These are phyloP conservation scores for Melanotaenia trifasciata DNA, from an alignment of 2,797 vertebrate genomes.

Conservation along the genomic window DNA sequence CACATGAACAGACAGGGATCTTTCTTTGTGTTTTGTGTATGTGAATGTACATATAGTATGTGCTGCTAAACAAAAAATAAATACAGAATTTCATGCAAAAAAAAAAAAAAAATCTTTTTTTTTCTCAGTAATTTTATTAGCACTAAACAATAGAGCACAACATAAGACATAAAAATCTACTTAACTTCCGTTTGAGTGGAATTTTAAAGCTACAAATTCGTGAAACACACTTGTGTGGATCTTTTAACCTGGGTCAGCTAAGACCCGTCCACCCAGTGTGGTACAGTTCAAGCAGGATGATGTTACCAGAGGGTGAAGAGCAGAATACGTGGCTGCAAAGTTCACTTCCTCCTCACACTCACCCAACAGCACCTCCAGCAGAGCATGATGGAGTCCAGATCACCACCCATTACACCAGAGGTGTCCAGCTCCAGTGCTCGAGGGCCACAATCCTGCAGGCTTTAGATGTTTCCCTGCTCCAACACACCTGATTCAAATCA, in stretches of 20 bases:
- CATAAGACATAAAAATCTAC: too few species aligned
- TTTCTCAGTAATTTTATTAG: not conserved
- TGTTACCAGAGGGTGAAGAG: slow-evolving; percentile 38
- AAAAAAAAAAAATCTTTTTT: too few species aligned
- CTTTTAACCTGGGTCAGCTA: slow-evolving; percentile 13
- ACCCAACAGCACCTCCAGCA: slow-evolving; percentile 28
- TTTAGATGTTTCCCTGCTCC: too few species aligned
- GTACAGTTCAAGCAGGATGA: slow-evolving; percentile 50
- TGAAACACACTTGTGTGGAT: not conserved
- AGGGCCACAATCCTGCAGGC: too few species aligned
- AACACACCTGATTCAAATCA: too few species aligned
- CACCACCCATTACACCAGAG: slow-evolving; percentile 6
- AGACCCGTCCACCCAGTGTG: slow-evolving; percentile 37
- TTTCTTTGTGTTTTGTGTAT: too few species aligned
- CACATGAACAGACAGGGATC: too few species aligned
- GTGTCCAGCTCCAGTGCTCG: too few species aligned
- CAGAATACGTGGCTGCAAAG: slow-evolving; percentile 41
- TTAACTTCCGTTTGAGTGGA: not conserved
- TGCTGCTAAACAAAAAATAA: too few species aligned
- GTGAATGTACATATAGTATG: too few species aligned
- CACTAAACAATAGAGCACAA: not conserved
- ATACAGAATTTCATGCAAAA: too few species aligned
- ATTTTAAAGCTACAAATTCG: not conserved
- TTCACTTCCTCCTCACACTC: slow-evolving; percentile 50
- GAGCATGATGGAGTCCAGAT: slow-evolving; percentile 22